Evolutionary conservation across 2,888 invertebrate genomes (phyloP).

Genomic region (Eilema sororculum): DNA sequence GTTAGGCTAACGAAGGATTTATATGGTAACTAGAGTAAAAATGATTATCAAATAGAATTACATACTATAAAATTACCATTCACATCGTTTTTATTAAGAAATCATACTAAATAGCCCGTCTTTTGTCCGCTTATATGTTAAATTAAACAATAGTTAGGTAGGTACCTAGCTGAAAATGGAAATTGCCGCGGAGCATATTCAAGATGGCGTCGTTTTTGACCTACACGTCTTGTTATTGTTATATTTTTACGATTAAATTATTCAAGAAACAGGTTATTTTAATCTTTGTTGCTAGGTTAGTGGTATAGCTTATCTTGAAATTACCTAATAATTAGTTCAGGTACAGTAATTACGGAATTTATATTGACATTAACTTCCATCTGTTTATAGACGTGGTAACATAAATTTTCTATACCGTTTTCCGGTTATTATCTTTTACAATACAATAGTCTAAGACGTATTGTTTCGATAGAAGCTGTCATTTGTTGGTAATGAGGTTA

Average conservation of each 20-base stretch:
- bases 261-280: background rate
- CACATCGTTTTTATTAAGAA: background rate
- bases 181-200: background rate
- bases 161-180: background rate
- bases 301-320: background rate
- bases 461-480: background rate
- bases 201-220: constrained; percentile 14
- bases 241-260: background rate
- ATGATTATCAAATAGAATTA: background rate
- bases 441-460: background rate
- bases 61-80: background rate
- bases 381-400: too few relatives aligned
- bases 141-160: background rate
- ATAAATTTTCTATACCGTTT: background rate
- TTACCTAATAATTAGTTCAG: background rate
- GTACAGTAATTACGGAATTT: background rate
- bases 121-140: background rate
- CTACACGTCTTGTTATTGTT: constrained; percentile 4
- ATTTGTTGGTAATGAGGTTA: background rate
- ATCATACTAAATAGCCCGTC: background rate
- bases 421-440: background rate
- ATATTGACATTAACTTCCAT: background rate
- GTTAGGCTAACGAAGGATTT: background rate
- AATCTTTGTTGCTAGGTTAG: background rate
- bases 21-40: background rate